Conservation (phyloP, 1,140 invertebrate genomes). For the Magallana ariakensis region DNA sequence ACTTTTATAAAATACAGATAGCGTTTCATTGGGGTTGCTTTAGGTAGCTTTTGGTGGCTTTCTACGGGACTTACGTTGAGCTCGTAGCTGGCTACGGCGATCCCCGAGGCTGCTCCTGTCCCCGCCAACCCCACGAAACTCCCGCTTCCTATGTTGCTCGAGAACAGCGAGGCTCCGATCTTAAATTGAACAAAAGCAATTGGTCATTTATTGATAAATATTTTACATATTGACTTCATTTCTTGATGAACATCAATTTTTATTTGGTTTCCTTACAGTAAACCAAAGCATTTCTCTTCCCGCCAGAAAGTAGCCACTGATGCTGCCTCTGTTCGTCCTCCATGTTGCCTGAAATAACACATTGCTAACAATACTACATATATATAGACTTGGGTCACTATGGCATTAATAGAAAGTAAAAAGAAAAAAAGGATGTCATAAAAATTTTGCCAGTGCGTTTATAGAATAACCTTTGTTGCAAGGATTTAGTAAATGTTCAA, state of each 20-base stretch:
- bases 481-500: too few relatives aligned
- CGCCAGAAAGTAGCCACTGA: constrained; percentile 82
- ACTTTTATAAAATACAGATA: too few relatives aligned
- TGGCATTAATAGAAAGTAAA: too few relatives aligned
- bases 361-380: too few relatives aligned
- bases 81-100: constrained; percentile 83
- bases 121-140: constrained; percentile 84
- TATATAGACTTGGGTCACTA: too few relatives aligned
- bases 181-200: constrained; percentile 55
- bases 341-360: constrained; percentile 69
- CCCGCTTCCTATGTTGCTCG: constrained; percentile 83
- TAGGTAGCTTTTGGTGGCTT: too few relatives aligned
- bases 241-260: too few relatives aligned
- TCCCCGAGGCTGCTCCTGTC: constrained; percentile 79
- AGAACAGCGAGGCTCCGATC: constrained; percentile 83
- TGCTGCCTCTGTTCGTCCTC: constrained; percentile 69
- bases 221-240: not conserved
- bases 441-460: too few relatives aligned
- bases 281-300: constrained; percentile 81
- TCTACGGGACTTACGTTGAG: constrained; percentile 78
- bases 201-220: not conserved
- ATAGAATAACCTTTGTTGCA: too few relatives aligned
- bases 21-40: too few relatives aligned
- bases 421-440: too few relatives aligned
- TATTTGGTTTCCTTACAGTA: constrained; percentile 68